Evolutionary conservation across 2,797 vertebrate species (phyloP), one percentile per base, ranked within the genome.

Genomic region (Setipinna tenuifilis): DNA sequence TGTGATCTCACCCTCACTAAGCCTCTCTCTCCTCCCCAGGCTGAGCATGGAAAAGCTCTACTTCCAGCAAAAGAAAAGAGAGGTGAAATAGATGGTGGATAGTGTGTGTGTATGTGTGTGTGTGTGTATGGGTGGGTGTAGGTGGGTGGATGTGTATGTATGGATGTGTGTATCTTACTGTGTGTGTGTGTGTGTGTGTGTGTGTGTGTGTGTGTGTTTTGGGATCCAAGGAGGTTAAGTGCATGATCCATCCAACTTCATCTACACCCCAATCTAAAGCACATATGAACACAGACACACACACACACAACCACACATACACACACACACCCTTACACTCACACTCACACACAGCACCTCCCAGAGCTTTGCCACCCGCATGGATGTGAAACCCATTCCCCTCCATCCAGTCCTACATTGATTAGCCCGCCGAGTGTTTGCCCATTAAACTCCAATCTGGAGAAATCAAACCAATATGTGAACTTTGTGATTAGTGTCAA

Each of bases 391-490:
- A 88, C 88, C 88, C 90, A 82, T 65, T 71, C 57, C 78, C 61
- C 84, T 86, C 68, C 1, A 6, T 87, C 88, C 87, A 85, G 90
- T 92, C 90, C 88, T 91, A 93, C 88, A 87, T 91, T 94, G 94
- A 94, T 95, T 94, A 93, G 92, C 89, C 90, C 87, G 91, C 86
- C 83, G 88, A 92, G 91, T 94, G 92, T 94, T 93, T 91, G 88
- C 88, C 89, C 90, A 92, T 93, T 94, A 95, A 89, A 91, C 91
- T 87, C 88, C 23, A 90, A 93, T 94, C 92, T 92, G 88, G 90
- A 88, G 87, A 94, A 95, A 95, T 94, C 92, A 93, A 93, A 93
- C 88, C 94, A 95, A 91, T 92, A 95, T 94, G 94, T 93, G 93
- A 94, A 93, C 93, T 93, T 90, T 90, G 90, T 94, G 92, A 95